A percentile compares a stretch with the other conserved stretches of the same genome.
These are phyloP conservation scores for Nylanderia fulva DNA, from an alignment of 1,140 invertebrate species.

Conservation along the genomic window DNA sequence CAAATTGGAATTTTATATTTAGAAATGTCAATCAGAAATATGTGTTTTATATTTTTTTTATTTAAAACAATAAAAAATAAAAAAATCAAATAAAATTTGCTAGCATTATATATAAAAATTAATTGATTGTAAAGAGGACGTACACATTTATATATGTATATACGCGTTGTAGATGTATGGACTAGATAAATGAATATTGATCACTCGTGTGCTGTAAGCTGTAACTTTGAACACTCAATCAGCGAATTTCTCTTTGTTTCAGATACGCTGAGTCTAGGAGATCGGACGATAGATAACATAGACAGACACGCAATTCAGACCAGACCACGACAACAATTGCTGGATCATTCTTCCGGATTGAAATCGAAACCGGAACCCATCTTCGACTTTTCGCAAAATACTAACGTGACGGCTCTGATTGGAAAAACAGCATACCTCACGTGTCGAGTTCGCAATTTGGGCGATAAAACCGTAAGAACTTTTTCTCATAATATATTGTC, in stretches of 20 bases:
- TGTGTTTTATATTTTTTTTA: not conserved
- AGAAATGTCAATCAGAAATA: not conserved
- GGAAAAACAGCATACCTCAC: constrained; percentile 93
- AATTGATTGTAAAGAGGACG: not conserved
- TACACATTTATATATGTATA: constrained; percentile 7
- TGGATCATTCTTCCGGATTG: constrained; percentile 77
- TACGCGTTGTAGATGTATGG: not conserved
- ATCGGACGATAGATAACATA: constrained; percentile 81
- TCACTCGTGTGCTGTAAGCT: not conserved
- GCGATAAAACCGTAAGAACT: constrained; percentile 91
- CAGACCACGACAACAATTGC: constrained; percentile 83
- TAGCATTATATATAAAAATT: not conserved
- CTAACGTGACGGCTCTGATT: constrained; percentile 92
- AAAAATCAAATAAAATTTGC: not conserved
- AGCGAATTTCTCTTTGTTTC: constrained; percentile 67
- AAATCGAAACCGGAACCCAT: constrained; percentile 88
- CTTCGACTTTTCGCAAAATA: constrained; percentile 91
- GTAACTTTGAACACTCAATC: constrained; percentile 50
- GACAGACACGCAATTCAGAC: constrained; percentile 80
- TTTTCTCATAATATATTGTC: not conserved
- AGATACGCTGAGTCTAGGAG: constrained; percentile 84
- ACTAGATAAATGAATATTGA: constrained; percentile 7
- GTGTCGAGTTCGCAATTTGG: constrained; percentile 92
- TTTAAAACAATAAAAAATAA: not conserved
- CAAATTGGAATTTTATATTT: not conserved